Conservation (phyloP, 2,113 vertebrate genomes). For the Cisticola juncidis region DNA sequence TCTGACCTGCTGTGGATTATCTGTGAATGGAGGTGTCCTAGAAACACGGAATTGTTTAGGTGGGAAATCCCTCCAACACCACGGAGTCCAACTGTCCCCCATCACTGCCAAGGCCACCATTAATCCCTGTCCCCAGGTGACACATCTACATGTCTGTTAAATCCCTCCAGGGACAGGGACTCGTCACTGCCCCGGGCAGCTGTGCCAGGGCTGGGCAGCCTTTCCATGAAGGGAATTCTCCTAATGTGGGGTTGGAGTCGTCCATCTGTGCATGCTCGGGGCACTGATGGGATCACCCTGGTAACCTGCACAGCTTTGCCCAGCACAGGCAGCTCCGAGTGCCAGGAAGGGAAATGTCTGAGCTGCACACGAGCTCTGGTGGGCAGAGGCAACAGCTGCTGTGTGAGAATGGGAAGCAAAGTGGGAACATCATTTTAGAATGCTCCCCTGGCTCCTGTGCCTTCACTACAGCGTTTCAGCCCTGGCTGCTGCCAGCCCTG, state of each 20-base stretch:
- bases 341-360: fast-evolving
- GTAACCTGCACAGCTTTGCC: fast-evolving
- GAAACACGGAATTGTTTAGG: not conserved
- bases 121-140: not conserved
- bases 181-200: not conserved
- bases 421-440: fast-evolving
- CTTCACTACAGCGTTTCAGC: fast-evolving
- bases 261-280: fast-evolving
- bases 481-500: not conserved
- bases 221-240: not conserved
- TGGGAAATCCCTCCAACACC: not conserved
- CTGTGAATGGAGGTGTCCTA: fast-evolving
- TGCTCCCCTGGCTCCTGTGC: fast-evolving
- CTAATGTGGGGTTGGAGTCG: fast-evolving
- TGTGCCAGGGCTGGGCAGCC: not conserved
- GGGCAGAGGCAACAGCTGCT: not conserved
- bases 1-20: fast-evolving
- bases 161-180: not conserved
- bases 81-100: fast-evolving
- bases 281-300: not conserved
- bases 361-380: not conserved
- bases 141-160: fast-evolving
- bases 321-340: fast-evolving
- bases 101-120: not conserved
- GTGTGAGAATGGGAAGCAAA: fast-evolving